Evolutionary conservation across 1,140 invertebrate species (phyloP), one percentile per base, ranked within the genome.

Genomic region (Papilio polyxenes): DNA sequence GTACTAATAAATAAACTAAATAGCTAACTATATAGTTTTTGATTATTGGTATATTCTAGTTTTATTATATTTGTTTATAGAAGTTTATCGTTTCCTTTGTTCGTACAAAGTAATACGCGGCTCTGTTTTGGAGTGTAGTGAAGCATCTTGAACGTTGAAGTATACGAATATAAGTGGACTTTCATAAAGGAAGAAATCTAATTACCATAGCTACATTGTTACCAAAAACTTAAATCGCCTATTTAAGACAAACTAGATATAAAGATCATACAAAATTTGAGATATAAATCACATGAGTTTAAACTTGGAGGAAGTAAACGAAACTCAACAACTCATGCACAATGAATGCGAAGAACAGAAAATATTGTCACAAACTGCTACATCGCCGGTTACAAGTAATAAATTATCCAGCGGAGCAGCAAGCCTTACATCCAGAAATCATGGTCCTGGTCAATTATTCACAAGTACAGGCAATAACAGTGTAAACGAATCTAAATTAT

Each of bases 241-340:
- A 72, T 7, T 72, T 37, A 74, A 15, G 2, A 15, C 72, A 5
- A 48, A 17, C 15, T 44, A 74, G 31, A 75, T n/a, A 48, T 48
- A 72, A 72, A n/a, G 1, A 48, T 75, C 37, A n/a, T n/a, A 75
- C 17, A 48, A 13, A 74, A 44, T 44, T 80, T 84, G 15, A 31
- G 65, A 76, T 69, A 76, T 23, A 75, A 20, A 62, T 81, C 88
- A 89, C 86, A 94, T 94, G 93, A 93, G 92, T 89, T 91, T 94
- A 80, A 87, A 93, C 86, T 89, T 92, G 79, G 92, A 93, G 85
- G 92, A 94, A 89, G 91, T 85, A 48, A 93, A 91, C 89, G 93
- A 94, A 87, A 94, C 92, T 0, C 92, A 94, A 85, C 92, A 94
- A 90, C 92, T 94, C 77, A 94, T 94, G 92, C 91, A 94, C 85